Evolutionary conservation across 2,113 vertebrate genomes (phyloP), one percentile per base, ranked within the genome.

Genomic region (Sinocyclocheilus anshuiensis): DNA sequence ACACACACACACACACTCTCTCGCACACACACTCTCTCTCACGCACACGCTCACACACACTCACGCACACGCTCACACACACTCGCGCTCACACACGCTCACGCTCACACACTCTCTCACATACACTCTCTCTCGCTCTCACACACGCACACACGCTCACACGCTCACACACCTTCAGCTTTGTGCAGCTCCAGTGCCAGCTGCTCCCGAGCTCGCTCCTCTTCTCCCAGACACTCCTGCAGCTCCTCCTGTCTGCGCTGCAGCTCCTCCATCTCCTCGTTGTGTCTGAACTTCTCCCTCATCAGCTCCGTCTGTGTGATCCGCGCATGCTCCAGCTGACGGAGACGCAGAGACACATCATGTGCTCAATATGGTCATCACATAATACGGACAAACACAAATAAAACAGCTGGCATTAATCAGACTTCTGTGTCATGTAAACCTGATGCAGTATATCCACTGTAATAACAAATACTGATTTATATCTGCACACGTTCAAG

Each of bases 271-370:
- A 96, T 96, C 93, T 98, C 97, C 90, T 96, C 93, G 10, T 96
- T 97, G 88, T 96, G 95, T 90, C 94, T 96, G 94, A 98, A 96
- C 22, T 97, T 97, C 89, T 99, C 97, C 78, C 94, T 94, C 95
- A 98, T 93, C 91, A 99, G 94, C 86, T 99, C 97, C 9, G 98
- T 99, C 94, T 99, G 96, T 69, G 97, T 96, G 86, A 97, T 87
- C 91, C 94, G 96, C 33, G 97, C 98, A 93, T 99, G 98, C 90
- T 99, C 97, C 55, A 99, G 94, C 98, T 99, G 85, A 59, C 7
- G 20, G 55, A 72, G 6, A 86, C 1, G 48, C 4, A 48, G 9
- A 86, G 6, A 80, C 6, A 72, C 6, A 57, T 7, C 50, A 18
- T 13, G 12, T 50, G 48, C 48, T 55, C 53, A 42, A 42, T 42